Base-by-base conservation (phyloP, 2,113 vertebrate genomes). In the Melanerpes formicivorus region DNA sequence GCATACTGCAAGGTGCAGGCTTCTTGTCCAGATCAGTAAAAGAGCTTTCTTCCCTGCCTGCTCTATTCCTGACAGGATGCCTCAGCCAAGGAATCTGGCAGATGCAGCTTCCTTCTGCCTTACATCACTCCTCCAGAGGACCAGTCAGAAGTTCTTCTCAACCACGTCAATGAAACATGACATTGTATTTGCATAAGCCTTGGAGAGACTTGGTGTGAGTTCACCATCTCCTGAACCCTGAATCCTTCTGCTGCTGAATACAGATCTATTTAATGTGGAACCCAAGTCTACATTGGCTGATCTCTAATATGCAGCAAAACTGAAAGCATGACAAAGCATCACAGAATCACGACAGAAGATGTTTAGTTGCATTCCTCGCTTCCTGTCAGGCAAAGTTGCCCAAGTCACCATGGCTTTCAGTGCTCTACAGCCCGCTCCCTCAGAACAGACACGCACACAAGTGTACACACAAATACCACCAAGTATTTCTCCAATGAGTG, bases 1-100 rank as follows among this genome's bases (percentile, higher is more conserved):
- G 40, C 0, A 1, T 2, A 0, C 16, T 29, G 48, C 37, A 67
- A 21, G 63, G 46, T 3, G 56, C 1, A 2, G 0, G 0, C 25
- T 50, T 37, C 32, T 81, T 74, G 37, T 59, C 14, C 0, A 0
- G 37, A 77, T 46, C 37, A 82, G 67, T 30, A 77, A 60, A 18
- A 73, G 4, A 67, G 18, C 15, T 48, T 58, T 23, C 30, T 62
- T 37, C 71, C 17, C 25, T 77, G 42, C 15, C 19, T 0, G 0
- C 65, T 73, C 50, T 25, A 16, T 76, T 66, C 63, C 40, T 54
- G 27, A 29, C 29, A 69, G 42, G 54, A 91, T 1, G 1, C 21
- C 46, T 79, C 52, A 76, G 76, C 22, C 77, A 92, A 85, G n/a
- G 37, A 90, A 75, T 37, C 1, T 50, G 60, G 62, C 34, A 84